These are phyloP conservation scores for Drosophila sechellia DNA, from an alignment of 1,140 invertebrate species.

Conservation along the genomic window DNA sequence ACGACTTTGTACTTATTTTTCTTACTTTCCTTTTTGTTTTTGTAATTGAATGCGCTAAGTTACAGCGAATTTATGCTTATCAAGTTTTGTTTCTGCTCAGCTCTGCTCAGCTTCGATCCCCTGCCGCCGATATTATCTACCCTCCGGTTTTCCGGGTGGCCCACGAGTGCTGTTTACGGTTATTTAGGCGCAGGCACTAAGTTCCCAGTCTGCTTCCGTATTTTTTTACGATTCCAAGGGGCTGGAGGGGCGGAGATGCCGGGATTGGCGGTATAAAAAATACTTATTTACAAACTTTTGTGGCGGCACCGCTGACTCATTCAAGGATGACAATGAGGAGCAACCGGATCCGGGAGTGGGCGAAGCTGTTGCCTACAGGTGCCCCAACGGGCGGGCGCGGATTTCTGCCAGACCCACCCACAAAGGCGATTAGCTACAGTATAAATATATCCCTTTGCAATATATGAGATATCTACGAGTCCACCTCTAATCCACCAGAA, in stretches of 20 bases:
- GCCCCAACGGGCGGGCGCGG: constrained; percentile 21
- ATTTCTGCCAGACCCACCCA: constrained; percentile 10
- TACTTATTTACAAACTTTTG: constrained; percentile 81
- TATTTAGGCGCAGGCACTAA: constrained; percentile 79
- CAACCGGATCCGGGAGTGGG: constrained; percentile 19
- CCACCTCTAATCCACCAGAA: constrained; percentile 11
- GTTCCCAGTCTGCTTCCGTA: constrained; percentile 49
- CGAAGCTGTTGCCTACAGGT: constrained; percentile 58
- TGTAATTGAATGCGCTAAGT: constrained; percentile 82
- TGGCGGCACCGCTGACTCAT: constrained; percentile 75
- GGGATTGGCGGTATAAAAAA: constrained; percentile 74
- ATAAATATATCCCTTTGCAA: too few relatives aligned
- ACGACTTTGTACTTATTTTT: constrained; percentile 10
- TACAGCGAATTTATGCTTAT: constrained; percentile 82
- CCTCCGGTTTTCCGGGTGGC: constrained; percentile 25
- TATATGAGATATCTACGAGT: too few relatives aligned
- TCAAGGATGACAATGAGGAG: constrained; percentile 51
- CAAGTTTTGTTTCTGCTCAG: constrained; percentile 65
- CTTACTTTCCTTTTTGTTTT: constrained; percentile 43
- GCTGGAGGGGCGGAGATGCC: constrained; percentile 1
- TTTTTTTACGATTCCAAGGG: constrained; percentile 45
- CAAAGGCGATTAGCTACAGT: neutral
- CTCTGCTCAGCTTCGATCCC: neutral
- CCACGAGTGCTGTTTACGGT: constrained; percentile 79
- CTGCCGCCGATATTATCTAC: constrained; percentile 4